Percentiles rank a stretch among this genome's conserved stretches.
phyloP scores from a whole-genome alignment of 2,113 vertebrate genomes.

The Leptodactylus fuscus region DNA sequence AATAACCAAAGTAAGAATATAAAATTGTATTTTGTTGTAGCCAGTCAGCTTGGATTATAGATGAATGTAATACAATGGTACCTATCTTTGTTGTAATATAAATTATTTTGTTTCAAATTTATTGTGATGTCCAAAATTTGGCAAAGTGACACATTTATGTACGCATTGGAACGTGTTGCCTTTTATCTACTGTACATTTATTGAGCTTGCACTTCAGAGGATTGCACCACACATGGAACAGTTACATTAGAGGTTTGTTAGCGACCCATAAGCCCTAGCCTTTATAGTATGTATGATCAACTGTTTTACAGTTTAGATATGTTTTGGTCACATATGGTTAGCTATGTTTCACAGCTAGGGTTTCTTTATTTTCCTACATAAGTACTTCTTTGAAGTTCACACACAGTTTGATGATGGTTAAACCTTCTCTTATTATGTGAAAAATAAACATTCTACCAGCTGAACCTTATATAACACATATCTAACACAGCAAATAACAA shows the following conservation, averaged over 20 bases:
- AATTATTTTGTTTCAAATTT: no score
- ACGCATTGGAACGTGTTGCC: background rate
- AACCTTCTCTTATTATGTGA: background rate
- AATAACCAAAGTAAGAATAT: no score
- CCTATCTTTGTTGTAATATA: no score
- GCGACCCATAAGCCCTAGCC: background rate
- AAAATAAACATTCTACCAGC: background rate
- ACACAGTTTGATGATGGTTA: background rate
- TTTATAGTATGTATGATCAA: background rate
- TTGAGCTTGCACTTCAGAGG: background rate
- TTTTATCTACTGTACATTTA: no score
- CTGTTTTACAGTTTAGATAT: background rate
- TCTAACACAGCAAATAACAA: no score
- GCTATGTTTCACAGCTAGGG: background rate
- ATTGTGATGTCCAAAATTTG: no score
- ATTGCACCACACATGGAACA: background rate
- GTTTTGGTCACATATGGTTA: background rate
- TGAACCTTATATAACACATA: no score
- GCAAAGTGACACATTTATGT: background rate
- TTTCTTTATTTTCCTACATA: background rate
- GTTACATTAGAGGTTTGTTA: background rate
- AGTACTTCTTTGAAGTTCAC: conserved; percentile 13
- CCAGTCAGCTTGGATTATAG: no score
- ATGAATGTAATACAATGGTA: no score
- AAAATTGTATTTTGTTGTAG: no score